phyloP scores from a whole-genome alignment of 2,888 invertebrate species.

The Harpalus rufipes region DNA sequence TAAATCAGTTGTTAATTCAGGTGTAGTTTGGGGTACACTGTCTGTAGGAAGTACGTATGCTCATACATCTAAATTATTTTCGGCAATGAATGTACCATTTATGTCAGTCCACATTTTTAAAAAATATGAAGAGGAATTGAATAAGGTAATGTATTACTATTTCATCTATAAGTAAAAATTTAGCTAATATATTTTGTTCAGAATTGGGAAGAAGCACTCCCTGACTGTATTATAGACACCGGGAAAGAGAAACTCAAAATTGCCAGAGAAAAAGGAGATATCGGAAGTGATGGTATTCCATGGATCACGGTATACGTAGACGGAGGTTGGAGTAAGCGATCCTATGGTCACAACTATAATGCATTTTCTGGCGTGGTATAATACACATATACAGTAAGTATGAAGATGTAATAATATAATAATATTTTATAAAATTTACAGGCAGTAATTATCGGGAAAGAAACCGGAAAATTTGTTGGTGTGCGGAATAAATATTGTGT shows the following conservation, averaged over 20 bases:
- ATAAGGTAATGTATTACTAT: neutral
- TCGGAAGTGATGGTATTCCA: constrained; percentile 62
- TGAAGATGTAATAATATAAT: neutral
- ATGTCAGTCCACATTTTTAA: constrained; percentile 17
- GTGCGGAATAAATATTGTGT: constrained; percentile 72
- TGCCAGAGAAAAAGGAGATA: constrained; percentile 40
- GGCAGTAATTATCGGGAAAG: constrained; percentile 69
- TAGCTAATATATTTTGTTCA: constrained; percentile 7
- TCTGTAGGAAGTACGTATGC: constrained; percentile 61
- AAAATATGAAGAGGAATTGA: constrained; percentile 15
- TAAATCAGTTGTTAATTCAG: constrained; percentile 32
- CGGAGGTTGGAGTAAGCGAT: constrained; percentile 68
- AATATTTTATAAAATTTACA: constrained; percentile 38
- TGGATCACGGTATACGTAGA: constrained; percentile 67
- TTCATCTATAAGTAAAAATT: neutral
- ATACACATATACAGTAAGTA: neutral
- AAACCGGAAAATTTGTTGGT: constrained; percentile 71
- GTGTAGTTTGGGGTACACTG: constrained; percentile 67
- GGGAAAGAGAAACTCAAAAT: constrained; percentile 62
- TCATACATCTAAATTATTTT: constrained; percentile 60
- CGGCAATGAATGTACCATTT: constrained; percentile 32
- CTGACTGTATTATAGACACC: constrained; percentile 1
- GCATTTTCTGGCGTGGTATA: constrained; percentile 43
- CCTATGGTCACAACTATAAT: constrained; percentile 68
- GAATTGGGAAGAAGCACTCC: constrained; percentile 27